Evolutionary conservation across 2,888 invertebrate genomes (phyloP), one percentile per base, ranked within the genome.

Genomic region (Sphaerophoria taeniata): DNA sequence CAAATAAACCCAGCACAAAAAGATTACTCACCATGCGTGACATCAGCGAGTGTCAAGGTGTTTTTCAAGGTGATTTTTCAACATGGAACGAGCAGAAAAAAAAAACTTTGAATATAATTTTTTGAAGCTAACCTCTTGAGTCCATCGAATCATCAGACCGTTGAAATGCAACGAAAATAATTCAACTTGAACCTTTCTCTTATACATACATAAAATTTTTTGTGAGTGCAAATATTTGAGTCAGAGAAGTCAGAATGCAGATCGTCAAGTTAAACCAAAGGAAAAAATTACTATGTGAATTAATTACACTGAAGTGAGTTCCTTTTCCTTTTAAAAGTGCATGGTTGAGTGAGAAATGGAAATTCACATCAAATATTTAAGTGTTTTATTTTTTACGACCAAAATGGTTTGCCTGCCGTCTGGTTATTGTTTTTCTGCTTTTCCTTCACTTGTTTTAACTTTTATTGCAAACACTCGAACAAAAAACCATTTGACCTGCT

Each of bases 11-110:
- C 9, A 45, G 34, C 53, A 34, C 24, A n/a, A 16, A 39, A 36
- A 65, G 45, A 75, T 84, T 79, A 84, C 83, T 84, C 83, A 84
- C 83, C 79, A 79, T 84, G 83, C 83, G 83, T 84, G 83, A 84
- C 83, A 84, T 84, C 79, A 84, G 78, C 80, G 39, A 74, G 79
- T 84, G 83, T 84, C 79, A 84, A 84, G 83, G 83, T 79, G 79
- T 78, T 83, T 12, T 78, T 83, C 73, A 78, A 83, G 78, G 83
- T 70, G 82, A 63, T 70, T 77, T 49, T 14, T 6, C 24, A 49
- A 45, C 43, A 24, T 24, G 24, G 24, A 24, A 24, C 9, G 11
- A 43, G 12, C 11, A 12, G 9, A 9, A 9, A 9, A 43, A 9
- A 43, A 3, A 12, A 11, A 43, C 11, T 9, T 43, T 43, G 6